Conservation (phyloP, 2,797 vertebrate species). For the Anabas testudineus region DNA sequence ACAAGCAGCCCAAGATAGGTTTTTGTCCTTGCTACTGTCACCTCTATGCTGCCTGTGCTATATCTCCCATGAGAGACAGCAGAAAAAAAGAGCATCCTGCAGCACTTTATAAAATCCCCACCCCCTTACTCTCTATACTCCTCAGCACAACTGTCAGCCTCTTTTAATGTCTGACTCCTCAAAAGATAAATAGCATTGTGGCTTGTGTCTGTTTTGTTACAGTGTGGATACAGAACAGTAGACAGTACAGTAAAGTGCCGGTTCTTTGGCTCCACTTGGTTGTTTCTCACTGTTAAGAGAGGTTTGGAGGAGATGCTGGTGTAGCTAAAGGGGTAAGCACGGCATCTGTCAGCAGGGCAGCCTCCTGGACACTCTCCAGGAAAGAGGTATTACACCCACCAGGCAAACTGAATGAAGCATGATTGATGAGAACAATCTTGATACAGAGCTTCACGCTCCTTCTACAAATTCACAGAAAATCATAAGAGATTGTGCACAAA, state of each 20-base stretch:
- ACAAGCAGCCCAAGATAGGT: conserved; percentile 61
- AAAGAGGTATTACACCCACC: conserved; percentile 65
- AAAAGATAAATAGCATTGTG: conserved; percentile 27
- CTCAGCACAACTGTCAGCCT: conserved; percentile 76
- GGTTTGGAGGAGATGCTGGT: conserved; percentile 38
- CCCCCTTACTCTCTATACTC: conserved; percentile 58
- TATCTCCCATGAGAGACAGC: conserved; percentile 73
- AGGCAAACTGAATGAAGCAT: conserved; percentile 66
- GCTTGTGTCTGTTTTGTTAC: conserved; percentile 27
- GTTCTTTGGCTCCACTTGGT: conserved; percentile 39
- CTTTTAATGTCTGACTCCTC: conserved; percentile 51
- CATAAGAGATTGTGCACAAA: conserved; percentile 28
- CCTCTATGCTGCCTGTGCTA: conserved; percentile 70
- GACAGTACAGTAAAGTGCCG: conserved; percentile 13
- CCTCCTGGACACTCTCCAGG: conserved; percentile 74
- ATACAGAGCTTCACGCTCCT: conserved; percentile 27
- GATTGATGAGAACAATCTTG: conserved; percentile 67
- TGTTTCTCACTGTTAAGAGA: conserved; percentile 48
- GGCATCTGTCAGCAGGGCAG: conserved; percentile 75
- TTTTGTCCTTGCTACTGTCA: conserved; percentile 80
- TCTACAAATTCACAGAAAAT: conserved; percentile 25
- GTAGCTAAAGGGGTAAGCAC: conserved; percentile 49
- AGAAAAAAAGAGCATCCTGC: conserved; percentile 77
- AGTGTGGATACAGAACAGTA: conserved; percentile 15
- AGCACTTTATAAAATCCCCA: conserved; percentile 77